Evolutionary conservation across 2,113 vertebrate genomes (phyloP).

Genomic region (Trochalopteron elliotii): DNA sequence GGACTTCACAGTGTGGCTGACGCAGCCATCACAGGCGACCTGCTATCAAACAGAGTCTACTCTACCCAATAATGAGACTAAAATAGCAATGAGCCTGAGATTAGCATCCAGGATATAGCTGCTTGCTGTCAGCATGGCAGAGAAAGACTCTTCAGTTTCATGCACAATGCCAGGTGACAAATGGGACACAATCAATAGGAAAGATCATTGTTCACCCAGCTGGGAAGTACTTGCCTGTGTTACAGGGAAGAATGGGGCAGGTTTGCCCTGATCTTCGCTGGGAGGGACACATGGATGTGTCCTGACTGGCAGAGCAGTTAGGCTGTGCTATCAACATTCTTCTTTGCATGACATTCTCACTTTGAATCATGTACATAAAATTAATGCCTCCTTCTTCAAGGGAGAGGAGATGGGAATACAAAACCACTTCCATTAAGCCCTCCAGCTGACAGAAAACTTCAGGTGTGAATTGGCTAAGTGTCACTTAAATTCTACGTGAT

Average conservation of each 20-base stretch:
- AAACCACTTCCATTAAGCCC: conserved; percentile 6
- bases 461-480: neutral
- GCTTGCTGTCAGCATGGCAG: conserved; percentile 33
- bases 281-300: neutral
- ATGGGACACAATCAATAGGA: conserved; percentile 31
- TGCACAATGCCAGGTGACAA: conserved; percentile 31
- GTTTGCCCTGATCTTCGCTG: neutral
- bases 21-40: conserved; percentile 1
- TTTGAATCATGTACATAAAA: neutral
- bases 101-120: conserved; percentile 15
- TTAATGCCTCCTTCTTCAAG: neutral
- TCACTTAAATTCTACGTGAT: neutral
- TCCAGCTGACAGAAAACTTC: neutral
- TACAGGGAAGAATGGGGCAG: neutral
- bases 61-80: conserved; percentile 31
- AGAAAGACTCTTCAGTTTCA: neutral
- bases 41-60: neutral
- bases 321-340: neutral
- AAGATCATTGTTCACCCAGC: neutral
- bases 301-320: neutral
- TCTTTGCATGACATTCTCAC: neutral
- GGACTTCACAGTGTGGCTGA: neutral
- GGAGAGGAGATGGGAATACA: neutral
- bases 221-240: neutral
- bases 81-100: conserved; percentile 33